Conservation (phyloP, 2,888 invertebrate species). For the Amphipyra tragopoginis region DNA sequence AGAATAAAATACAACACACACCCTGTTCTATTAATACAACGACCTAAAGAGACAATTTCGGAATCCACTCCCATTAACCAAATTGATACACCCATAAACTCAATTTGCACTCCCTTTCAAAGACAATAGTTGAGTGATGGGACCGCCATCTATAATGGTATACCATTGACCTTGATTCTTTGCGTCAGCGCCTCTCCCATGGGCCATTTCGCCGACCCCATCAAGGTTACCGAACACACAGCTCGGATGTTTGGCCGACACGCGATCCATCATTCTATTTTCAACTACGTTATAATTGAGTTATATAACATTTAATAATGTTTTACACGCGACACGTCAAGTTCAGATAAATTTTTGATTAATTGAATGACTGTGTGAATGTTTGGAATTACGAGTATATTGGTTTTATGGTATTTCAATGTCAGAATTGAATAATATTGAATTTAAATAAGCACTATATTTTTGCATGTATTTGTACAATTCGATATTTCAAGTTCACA, state of each 20-base stretch:
- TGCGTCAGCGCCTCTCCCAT: constrained; percentile 75
- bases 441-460: constrained; percentile 1
- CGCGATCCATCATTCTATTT: constrained; percentile 59
- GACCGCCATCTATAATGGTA: constrained; percentile 66
- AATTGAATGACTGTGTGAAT: constrained; percentile 37
- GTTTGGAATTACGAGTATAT: constrained; percentile 29
- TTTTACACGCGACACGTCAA: constrained; percentile 38
- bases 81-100: constrained; percentile 61
- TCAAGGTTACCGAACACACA: constrained; percentile 62
- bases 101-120: constrained; percentile 59
- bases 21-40: constrained; percentile 15
- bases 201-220: constrained; percentile 72
- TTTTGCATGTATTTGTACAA: constrained; percentile 24
- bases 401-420: constrained; percentile 31
- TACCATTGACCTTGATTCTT: constrained; percentile 72
- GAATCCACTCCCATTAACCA: constrained; percentile 57
- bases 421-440: constrained; percentile 18
- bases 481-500: neutral
- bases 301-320: constrained; percentile 44
- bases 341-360: constrained; percentile 40
- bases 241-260: constrained; percentile 47
- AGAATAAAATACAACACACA: constrained; percentile 18
- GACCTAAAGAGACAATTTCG: constrained; percentile 17
- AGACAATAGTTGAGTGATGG: constrained; percentile 61
- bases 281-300: constrained; percentile 26